Base-by-base conservation (phyloP, 2,888 invertebrate species). In the Brenthis ino region DNA sequence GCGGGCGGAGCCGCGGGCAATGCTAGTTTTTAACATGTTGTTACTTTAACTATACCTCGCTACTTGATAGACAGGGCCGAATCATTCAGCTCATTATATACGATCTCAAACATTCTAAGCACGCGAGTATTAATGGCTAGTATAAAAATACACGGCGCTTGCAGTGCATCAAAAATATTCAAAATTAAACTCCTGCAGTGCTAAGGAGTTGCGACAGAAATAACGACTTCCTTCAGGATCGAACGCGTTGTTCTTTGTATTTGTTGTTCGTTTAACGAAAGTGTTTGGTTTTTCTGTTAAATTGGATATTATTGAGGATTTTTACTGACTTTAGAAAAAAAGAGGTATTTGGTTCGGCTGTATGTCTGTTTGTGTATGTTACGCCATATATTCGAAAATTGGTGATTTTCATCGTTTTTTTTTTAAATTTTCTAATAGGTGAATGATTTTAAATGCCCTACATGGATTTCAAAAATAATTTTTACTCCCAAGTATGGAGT, bases 131-230 rank as follows among this genome's bases (percentile, higher is more conserved):
- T 69, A 72, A 73, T 70, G 68, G 69, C 54, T 20, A 55, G 61
- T 54, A 72, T 69, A 55, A 77, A 82, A 82, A 69, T 69, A 71
- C 24, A 80, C 82, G 74, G 71, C 66, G 69, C 79, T 77, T 77
- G 84, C 81, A 80, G 82, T 81, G 83, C 84, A 87, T 87, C 84
- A 86, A 88, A 89, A 88, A 87, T 87, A 85, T 86, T 88, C 88
- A 85, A 87, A 87, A 85, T 88, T 84, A 87, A 20, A 85, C 86
- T 81, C 85, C 76, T 53, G 80, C 80, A 76, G 77, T 78, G 78
- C 79, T 77, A 82, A 84, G 82, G 80, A 83, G 83, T 76, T 74
- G 80, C 74, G 84, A 85, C 85, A 80, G 81, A 88, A 87, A 88
- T 88, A 88, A 82, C 82, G 67, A 56, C 79, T 82, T 83, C 82